Percentiles rank a stretch among this genome's conserved stretches.
phyloP scores from a whole-genome alignment of 2,888 invertebrate species.

The Clusia tigrina region DNA sequence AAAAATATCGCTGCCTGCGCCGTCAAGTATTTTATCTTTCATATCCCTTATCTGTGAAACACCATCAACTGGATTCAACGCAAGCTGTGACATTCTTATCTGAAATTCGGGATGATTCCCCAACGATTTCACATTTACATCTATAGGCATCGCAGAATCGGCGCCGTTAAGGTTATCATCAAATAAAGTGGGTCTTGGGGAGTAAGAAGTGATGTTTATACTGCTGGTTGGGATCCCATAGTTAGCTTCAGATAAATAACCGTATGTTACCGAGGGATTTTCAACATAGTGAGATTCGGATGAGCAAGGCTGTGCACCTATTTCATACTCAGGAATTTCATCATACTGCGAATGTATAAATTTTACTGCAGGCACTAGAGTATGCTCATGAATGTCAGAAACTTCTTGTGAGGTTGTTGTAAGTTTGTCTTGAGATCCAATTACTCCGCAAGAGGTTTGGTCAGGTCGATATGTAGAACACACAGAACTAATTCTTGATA shows the following conservation, averaged over 20 bases:
- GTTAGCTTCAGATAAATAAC: constrained; percentile 72
- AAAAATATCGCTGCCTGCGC: constrained; percentile 68
- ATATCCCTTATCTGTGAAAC: constrained; percentile 65
- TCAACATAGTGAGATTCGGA: constrained; percentile 73
- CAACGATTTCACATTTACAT: constrained; percentile 65
- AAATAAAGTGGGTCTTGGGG: constrained; percentile 65
- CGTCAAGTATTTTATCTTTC: constrained; percentile 70
- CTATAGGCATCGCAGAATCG: constrained; percentile 46
- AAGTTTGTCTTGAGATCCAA: constrained; percentile 50
- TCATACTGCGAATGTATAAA: constrained; percentile 64
- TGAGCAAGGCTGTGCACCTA: constrained; percentile 70
- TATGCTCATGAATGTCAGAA: constrained; percentile 51
- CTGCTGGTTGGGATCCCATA: constrained; percentile 65
- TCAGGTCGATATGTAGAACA: constrained; percentile 37
- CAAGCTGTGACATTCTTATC: constrained; percentile 76
- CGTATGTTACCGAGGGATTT: constrained; percentile 71
- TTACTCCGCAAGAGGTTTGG: constrained; percentile 39
- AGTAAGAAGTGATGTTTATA: constrained; percentile 64
- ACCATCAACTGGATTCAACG: constrained; percentile 66
- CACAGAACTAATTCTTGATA: constrained; percentile 46
- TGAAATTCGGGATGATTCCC: constrained; percentile 77
- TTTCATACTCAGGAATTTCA: constrained; percentile 67
- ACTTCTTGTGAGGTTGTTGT: constrained; percentile 47
- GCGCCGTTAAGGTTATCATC: constrained; percentile 67
- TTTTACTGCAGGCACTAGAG: constrained; percentile 52